These are phyloP conservation scores for Himalopsyche tibetana DNA, from an alignment of 2,888 invertebrate species.

Conservation along the genomic window DNA sequence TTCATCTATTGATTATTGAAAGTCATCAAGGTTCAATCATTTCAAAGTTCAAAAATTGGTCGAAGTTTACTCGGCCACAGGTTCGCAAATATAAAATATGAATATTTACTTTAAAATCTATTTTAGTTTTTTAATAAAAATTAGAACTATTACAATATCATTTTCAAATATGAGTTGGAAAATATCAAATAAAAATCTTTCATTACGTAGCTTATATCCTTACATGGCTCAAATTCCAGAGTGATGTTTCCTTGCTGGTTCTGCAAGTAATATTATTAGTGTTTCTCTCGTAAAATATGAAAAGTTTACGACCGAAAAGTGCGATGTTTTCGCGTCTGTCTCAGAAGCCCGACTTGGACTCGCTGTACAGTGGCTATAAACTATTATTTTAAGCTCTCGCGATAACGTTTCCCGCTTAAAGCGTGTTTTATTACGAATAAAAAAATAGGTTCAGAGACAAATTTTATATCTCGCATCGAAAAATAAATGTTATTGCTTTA, in stretches of 20 bases:
- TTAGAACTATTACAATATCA: background rate
- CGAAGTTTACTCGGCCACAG: no score
- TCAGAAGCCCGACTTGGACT: constrained; percentile 57
- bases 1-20: no score
- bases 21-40: no score
- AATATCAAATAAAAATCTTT: constrained; percentile 15
- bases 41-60: no score
- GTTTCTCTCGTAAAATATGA: constrained; percentile 61
- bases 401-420: background rate
- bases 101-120: no score
- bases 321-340: constrained; percentile 61
- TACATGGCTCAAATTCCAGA: background rate
- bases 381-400: background rate
- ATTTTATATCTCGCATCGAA: background rate
- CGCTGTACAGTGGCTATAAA: constrained; percentile 43
- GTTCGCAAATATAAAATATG: no score
- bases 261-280: constrained; percentile 55
- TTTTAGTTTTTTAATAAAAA: no score
- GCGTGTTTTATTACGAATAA: constrained; percentile 15
- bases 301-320: constrained; percentile 62
- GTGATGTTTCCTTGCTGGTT: background rate
- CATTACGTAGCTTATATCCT: background rate
- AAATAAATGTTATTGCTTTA: no score
- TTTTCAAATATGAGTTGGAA: constrained; percentile 4
- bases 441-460: constrained; percentile 3